phyloP scores from a whole-genome alignment of 2,888 invertebrate genomes.

The Xanthorhoe designata region DNA sequence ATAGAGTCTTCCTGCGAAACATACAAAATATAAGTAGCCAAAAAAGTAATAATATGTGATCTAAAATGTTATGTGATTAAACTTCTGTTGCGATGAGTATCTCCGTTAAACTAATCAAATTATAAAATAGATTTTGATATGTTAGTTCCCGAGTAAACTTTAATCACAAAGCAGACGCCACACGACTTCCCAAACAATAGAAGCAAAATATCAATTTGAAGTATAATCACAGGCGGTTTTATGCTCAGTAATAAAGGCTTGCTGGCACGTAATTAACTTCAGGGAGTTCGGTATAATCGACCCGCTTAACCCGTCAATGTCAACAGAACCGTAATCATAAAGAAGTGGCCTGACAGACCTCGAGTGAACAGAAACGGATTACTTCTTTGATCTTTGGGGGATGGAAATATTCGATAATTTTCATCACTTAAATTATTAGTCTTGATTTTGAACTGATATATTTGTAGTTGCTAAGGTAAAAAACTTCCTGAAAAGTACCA shows the following conservation, averaged over 20 bases:
- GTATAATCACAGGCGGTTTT: constrained; percentile 46
- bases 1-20: no score
- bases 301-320: constrained; percentile 54
- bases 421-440: not conserved
- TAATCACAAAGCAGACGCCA: constrained; percentile 20
- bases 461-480: no score
- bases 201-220: constrained; percentile 51
- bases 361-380: constrained; percentile 25
- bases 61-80: no score
- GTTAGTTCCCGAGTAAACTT: constrained; percentile 1
- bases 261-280: constrained; percentile 56
- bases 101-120: no score
- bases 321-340: constrained; percentile 48
- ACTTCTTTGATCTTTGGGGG: constrained; percentile 18
- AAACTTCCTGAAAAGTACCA: no score
- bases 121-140: not conserved
- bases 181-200: constrained; percentile 29
- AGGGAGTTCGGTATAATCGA: constrained; percentile 53
- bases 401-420: not conserved
- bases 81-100: no score
- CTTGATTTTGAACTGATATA: no score
- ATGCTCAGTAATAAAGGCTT: constrained; percentile 42
- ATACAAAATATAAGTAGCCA: no score
- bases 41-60: no score
- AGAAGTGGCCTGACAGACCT: constrained; percentile 47